Conservation (phyloP, 2,113 vertebrate genomes). For the Salminus brasiliensis region DNA sequence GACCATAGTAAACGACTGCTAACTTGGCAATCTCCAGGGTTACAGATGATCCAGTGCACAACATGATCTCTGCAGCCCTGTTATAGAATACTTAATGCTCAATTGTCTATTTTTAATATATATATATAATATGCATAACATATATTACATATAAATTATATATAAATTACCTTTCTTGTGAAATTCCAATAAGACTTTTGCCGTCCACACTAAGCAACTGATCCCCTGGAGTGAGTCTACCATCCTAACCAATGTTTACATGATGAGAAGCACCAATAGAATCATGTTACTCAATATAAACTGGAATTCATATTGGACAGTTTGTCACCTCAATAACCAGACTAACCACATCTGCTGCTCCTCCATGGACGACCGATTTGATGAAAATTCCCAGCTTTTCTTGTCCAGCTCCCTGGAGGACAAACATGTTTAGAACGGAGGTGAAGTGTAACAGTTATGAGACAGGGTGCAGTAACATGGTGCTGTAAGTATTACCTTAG, state of each 20-base stretch:
- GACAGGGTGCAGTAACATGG: background rate
- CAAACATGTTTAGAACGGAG: background rate
- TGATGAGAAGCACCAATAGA: background rate
- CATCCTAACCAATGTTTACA: constrained; percentile 71
- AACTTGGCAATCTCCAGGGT: constrained; percentile 89
- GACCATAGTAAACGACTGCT: constrained; percentile 87
- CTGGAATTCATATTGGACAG: background rate
- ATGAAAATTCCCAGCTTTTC: constrained; percentile 91
- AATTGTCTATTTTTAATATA: background rate
- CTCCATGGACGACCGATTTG: constrained; percentile 91
- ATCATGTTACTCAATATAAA: background rate
- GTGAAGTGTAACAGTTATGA: background rate
- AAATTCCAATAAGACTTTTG: constrained; percentile 86
- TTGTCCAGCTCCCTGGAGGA: constrained; percentile 83
- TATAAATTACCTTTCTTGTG: constrained; percentile 88
- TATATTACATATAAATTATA: background rate
- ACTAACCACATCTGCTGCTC: constrained; percentile 86
- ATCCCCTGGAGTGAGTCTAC: constrained; percentile 87
- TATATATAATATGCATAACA: background rate
- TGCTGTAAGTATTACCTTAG: constrained; percentile 80
- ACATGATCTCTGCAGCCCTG: constrained; percentile 92
- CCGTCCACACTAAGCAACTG: constrained; percentile 92
- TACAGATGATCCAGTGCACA: constrained; percentile 87
- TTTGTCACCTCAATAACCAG: constrained; percentile 64
- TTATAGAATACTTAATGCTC: constrained; percentile 25